Conservation (phyloP, 2,888 invertebrate genomes). For the Chouioia cunea region DNA sequence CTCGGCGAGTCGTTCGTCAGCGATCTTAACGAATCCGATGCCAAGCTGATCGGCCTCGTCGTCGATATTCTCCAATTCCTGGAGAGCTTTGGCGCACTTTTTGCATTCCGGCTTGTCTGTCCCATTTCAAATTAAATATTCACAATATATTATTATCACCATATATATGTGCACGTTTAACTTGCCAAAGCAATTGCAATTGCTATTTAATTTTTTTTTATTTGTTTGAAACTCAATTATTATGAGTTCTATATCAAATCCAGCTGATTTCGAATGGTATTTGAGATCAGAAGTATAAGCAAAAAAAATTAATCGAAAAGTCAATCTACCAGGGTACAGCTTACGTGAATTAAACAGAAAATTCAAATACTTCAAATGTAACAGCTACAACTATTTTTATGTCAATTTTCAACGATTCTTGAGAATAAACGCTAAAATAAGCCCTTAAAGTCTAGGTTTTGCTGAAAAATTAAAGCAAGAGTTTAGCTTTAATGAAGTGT, state of each 20-base stretch:
- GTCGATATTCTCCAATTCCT: conserved; percentile 93
- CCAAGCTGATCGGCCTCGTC: conserved; percentile 95
- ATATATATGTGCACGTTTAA: neutral
- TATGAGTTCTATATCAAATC: neutral
- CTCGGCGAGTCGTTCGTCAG: conserved; percentile 90
- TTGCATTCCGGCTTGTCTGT: conserved; percentile 94
- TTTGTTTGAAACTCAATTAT: neutral
- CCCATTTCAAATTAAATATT: conserved; percentile 62
- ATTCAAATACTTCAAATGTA: neutral
- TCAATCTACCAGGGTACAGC: neutral
- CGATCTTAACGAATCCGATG: conserved; percentile 94
- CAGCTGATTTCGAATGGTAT: conserved; percentile 5
- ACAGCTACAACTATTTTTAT: no score
- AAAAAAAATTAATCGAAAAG: conserved; percentile 7
- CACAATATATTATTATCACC: conserved; percentile 40
- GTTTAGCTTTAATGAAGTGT: no score
- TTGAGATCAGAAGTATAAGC: conserved; percentile 1
- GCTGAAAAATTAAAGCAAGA: no score
- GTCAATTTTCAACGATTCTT: no score
- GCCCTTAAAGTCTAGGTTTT: no score
- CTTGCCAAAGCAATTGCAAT: conserved; percentile 1
- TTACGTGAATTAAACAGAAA: neutral
- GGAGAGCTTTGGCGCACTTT: conserved; percentile 89
- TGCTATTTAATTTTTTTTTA: conserved; percentile 2
- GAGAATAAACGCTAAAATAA: no score